phyloP scores from a whole-genome alignment of 2,113 vertebrate species.

The Chaetodon trifascialis region DNA sequence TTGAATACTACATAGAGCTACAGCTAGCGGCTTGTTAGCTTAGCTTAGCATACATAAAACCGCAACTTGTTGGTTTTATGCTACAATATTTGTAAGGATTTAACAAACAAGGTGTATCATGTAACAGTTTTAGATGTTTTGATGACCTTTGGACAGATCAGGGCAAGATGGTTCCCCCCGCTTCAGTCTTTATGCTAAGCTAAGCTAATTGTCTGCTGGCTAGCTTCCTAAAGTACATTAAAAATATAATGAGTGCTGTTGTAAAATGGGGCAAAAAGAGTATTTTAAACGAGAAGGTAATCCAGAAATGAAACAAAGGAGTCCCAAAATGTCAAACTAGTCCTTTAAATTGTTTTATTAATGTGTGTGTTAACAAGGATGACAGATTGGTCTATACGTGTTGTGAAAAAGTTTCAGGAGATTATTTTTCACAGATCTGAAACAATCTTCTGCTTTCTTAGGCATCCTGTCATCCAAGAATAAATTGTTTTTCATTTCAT shows the following conservation, averaged over 20 bases:
- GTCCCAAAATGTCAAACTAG: background rate
- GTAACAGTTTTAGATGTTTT: background rate
- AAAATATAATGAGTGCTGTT: no score
- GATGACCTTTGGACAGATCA: background rate
- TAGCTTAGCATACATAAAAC: background rate
- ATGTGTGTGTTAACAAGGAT: background rate
- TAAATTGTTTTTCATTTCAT: constrained; percentile 45
- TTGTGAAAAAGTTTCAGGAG: background rate
- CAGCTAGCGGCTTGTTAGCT: background rate
- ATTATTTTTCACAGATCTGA: constrained; percentile 5
- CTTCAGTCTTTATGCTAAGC: background rate
- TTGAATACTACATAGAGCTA: background rate
- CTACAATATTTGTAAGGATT: background rate
- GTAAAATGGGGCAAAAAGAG: no score
- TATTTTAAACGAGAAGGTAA: no score
- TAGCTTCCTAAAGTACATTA: background rate
- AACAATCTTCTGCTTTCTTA: constrained; percentile 1
- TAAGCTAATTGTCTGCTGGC: constrained; percentile 14
- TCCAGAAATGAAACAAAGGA: no score
- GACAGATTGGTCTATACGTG: background rate
- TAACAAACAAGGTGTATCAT: background rate
- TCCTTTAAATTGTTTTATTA: background rate
- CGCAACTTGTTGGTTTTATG: background rate
- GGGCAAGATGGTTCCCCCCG: background rate
- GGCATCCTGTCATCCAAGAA: constrained; percentile 27